Base-by-base conservation (phyloP, 2,888 invertebrate species). In the Hirtodrosophila alboralis region DNA sequence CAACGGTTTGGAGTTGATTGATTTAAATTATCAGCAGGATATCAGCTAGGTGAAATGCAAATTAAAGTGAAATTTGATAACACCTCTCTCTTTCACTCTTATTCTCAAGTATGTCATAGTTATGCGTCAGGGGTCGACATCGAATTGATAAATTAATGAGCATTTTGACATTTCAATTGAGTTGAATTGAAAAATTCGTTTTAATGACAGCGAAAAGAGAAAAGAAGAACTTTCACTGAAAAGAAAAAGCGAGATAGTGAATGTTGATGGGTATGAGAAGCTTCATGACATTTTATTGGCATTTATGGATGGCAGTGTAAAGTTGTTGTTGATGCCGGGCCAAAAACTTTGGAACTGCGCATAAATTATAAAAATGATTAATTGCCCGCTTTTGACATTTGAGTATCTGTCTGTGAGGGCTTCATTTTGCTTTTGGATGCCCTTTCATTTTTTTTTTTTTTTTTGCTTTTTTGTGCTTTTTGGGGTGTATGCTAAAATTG, bases 301-400 rank as follows among this genome's bases (percentile, higher is more conserved):
- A 75, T 75, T 64, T 76, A 69, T 76, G 59, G 54, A 70, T 81
- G 57, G 47, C 63, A 57, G 47, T 54, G 60, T 36, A 36, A 47
- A 64, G 48, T 34, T 57, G 49, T 36, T 53, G 52, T 51, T 65
- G 71, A 8, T 51, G 52, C 43, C 37, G n/a, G 28, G 27, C 8
- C 53, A 54, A 65, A 69, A 65, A 69, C 31, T 64, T 64, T 43
- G 37, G 23, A 23, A 43, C 54, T 53, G 34, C 26, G 77, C 71
- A 80, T 77, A 77, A 79, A 84, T 79, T 79, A 81, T 58, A 13
- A 27, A 70, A 64, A 77, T 79, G 79, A 79, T 79, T 84, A 79
- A 79, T 79, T 84, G 68, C 78, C 27, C 23, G 62, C 74, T 41
- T 63, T 74, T 75, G 62, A 60, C 61, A 36, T 44, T 49, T 41